Conservation (phyloP, 37 sponge, comb jelly and placozoan species). For the Theonella swinhoei region DNA sequence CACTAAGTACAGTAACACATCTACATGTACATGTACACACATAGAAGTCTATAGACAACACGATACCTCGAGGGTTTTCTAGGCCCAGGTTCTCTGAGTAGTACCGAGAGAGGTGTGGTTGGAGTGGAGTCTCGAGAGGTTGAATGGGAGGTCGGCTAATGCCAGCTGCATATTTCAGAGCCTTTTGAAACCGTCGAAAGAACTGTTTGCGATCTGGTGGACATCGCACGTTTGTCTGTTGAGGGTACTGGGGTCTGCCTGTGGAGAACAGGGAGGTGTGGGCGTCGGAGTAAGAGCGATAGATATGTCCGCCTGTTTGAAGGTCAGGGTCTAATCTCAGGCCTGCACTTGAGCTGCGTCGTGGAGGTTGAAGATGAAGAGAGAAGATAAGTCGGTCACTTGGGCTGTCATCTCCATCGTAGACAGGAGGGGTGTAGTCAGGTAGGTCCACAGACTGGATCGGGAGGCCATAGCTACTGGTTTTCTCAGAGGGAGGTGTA, state of each 20-base stretch:
- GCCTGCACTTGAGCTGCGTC: not conserved
- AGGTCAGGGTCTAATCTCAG: not conserved
- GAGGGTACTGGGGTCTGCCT: not conserved
- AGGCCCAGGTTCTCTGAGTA: constrained; percentile 59
- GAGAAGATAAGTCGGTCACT: not conserved
- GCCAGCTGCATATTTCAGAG: constrained; percentile 22
- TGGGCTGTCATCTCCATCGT: not conserved
- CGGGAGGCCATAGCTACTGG: not conserved
- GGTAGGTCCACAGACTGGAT: not conserved
- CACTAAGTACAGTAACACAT: no score
- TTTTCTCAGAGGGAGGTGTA: not conserved
- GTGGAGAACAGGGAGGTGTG: not conserved
- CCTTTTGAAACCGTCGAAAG: constrained; percentile 34
- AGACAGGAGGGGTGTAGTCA: not conserved
- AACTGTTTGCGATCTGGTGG: constrained; percentile 63
- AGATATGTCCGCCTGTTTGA: not conserved
- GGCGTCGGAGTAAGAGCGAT: constrained; percentile 34
- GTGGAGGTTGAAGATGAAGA: not conserved
- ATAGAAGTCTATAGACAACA: no score
- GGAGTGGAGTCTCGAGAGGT: not conserved
- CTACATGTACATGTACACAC: not conserved
- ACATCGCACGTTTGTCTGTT: not conserved
- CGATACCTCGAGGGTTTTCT: constrained; percentile 32
- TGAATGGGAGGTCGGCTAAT: not conserved
- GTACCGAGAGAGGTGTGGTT: constrained; percentile 22